Evolutionary conservation across 2,797 vertebrate genomes (phyloP), one percentile per base, ranked within the genome.

Genomic region (Lophius americanus): DNA sequence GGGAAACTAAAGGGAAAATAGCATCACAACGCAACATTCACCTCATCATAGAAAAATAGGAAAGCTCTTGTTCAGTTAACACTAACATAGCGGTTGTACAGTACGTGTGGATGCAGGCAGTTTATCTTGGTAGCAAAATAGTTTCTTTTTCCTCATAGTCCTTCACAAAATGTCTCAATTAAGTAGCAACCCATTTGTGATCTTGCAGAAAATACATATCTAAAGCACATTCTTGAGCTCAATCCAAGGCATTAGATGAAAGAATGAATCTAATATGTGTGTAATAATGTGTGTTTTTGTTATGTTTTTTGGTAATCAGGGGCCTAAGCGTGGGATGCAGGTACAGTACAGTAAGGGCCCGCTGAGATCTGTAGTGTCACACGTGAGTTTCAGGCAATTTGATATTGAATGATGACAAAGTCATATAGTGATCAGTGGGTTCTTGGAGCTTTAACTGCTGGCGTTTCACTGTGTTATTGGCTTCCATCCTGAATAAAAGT

Each of bases 41-140:
- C 43, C 56, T 69, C 57, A 75, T 75, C 55, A 82, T 89, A 90
- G 75, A 89, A 92, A 92, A 89, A 88, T 87, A 89, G 56, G 76
- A 85, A 76, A 83, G 70, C 64, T 84, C 73, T 84, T 77, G 48
- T 76, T 83, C 36, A 73, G 37, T 71, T 80, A 56, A 83, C 13
- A 37, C 64, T 61, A 33, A 76, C 4, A 7, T 64, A 57, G 54
- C 72, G 60, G 39, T 79, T 71, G 42, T 81, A 86, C 80, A 88
- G 77, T 87, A 85, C 71, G 76, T 37, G 47, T 79, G 66, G 51
- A 52, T 66, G 60, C 50, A 68, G 63, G 55, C 76, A 68, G 54
- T 43, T 72, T 74, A 48, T 78, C 51, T 68, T 58, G 9, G 14
- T 57, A 51, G 14, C 61, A 63, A 50, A 48, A 56, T 75, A 54